Conservation (phyloP, 2,113 vertebrate species). For the Mobula birostris region DNA sequence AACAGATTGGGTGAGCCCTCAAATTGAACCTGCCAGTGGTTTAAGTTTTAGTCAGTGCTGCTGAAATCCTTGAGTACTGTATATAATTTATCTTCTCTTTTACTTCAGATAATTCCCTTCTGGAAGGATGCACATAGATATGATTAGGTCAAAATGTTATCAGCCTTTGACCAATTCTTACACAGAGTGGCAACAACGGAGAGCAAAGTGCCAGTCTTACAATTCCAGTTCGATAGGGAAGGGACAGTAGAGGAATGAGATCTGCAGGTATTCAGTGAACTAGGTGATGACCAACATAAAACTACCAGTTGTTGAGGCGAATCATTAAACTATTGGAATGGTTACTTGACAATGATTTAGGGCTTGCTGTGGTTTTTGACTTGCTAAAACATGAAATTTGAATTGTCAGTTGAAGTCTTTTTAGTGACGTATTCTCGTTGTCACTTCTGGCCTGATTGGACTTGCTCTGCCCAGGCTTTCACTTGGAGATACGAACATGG, state of each 20-base stretch:
- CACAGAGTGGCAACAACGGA: too few relatives aligned
- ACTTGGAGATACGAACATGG: too few relatives aligned
- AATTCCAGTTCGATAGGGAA: neutral
- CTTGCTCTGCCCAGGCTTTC: neutral
- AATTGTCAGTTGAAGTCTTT: neutral
- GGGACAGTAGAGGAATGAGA: neutral
- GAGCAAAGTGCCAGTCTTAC: neutral
- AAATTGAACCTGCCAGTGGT: neutral
- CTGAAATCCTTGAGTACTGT: too few relatives aligned
- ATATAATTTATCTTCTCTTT: too few relatives aligned
- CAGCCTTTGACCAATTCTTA: too few relatives aligned
- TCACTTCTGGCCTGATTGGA: neutral
- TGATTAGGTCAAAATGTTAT: too few relatives aligned
- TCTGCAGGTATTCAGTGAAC: neutral
- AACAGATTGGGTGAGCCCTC: neutral
- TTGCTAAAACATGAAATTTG: neutral
- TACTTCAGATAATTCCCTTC: too few relatives aligned
- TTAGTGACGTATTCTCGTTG: neutral
- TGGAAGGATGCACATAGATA: too few relatives aligned
- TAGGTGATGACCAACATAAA: neutral
- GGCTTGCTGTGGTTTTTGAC: neutral
- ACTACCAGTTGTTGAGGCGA: neutral
- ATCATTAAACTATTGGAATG: neutral
- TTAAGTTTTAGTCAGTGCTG: neutral
- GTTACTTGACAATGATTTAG: neutral